Evolutionary conservation across 2,888 invertebrate species (phyloP), one percentile per base, ranked within the genome.

Genomic region (Eristalinus aeneus): DNA sequence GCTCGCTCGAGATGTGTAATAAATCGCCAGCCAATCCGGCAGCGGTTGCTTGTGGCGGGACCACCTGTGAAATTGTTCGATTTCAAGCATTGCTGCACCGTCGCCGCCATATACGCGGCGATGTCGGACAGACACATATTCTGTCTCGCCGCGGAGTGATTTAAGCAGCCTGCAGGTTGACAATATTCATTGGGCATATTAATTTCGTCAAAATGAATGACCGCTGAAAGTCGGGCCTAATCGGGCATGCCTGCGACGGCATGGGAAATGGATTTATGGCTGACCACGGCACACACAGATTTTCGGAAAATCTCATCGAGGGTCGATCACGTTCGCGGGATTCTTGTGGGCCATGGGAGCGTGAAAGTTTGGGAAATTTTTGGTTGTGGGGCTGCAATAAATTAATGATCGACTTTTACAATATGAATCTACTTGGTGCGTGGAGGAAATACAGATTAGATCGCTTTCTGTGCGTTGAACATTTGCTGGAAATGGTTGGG

Each of bases 41-140:
- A 23, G 78, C 27, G 46, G 32, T 20, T 10, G 22, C 11, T 0
- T n/a, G 69, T 39, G 11, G 12, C 73, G 20, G 65, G 79, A 79
- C 73, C 79, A 67, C 79, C 79, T 79, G 79, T 67, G 72, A 61
- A 54, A 73, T 56, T 31, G 27, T 71, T 78, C 27, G 53, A 54
- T 53, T 67, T 16, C 65, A n/a, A n/a, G n/a, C 23, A 72, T 65
- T 60, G 78, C 46, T 16, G 8, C 8, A 6, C 2, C 8, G 6
- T n/a, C n/a, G 46, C 72, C 6, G 34, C 27, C 27, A 27, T 53
- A 61, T 8, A 12, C 4, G n/a, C 10, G 31, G 16, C 16, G 53
- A 46, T n/a, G 53, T 20, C 22, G 54, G 22, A 11, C 46, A 46
- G 16, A 36, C 39, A 36, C 10, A 12, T 39, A 46, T 39, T 61